These are phyloP conservation scores for Heliconius sara DNA, from an alignment of 2,888 invertebrate species.

Conservation along the genomic window DNA sequence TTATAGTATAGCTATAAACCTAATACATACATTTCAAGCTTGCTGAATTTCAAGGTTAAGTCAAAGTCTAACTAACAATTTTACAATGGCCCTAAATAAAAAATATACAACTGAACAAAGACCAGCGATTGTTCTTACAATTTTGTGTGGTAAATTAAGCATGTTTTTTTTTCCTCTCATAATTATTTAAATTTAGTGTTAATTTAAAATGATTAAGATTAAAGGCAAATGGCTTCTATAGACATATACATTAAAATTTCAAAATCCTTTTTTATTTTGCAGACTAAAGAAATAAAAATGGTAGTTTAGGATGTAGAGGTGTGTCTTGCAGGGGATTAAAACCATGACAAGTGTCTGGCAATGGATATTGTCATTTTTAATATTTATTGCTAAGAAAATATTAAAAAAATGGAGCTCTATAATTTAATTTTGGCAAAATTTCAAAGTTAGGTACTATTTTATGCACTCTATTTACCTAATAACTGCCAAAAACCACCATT, in stretches of 20 bases:
- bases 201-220: too few species aligned
- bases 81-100: neutral
- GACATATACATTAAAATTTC: neutral
- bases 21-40: neutral
- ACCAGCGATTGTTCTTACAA: neutral
- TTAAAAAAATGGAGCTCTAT: too few species aligned
- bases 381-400: too few species aligned
- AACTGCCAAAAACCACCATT: too few species aligned
- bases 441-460: too few species aligned
- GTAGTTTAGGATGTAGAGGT: too few species aligned
- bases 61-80: constrained; percentile 20
- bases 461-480: too few species aligned
- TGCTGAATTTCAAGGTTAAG: constrained; percentile 13
- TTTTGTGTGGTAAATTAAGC: neutral
- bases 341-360: too few species aligned
- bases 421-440: too few species aligned
- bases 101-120: constrained; percentile 6
- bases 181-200: neutral
- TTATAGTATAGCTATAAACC: constrained; percentile 4
- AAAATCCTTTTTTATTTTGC: neutral
- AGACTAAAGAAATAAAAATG: neutral
- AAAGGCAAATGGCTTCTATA: neutral
- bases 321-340: too few species aligned
- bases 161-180: neutral
- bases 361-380: too few species aligned